Base-by-base conservation (phyloP, 2,113 vertebrate genomes). In the Alethe castanea region DNA sequence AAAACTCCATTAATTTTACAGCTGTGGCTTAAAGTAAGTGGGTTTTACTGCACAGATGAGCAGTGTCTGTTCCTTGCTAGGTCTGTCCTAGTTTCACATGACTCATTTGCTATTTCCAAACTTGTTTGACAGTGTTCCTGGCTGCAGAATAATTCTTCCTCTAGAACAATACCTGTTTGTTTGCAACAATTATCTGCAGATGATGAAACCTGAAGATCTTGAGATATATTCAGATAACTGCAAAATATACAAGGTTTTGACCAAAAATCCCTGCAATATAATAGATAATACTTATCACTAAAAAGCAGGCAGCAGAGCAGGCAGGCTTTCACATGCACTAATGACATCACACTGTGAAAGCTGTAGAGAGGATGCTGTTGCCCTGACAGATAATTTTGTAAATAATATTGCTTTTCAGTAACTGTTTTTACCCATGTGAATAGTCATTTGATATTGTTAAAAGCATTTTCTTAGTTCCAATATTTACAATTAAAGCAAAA, bases 221-320 rank as follows among this genome's bases (percentile, higher is more conserved):
- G 73, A 89, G 95, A 81, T 76, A 76, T 11, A 44, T 52, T 91
- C 59, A 86, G 59, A 85, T 95, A 91, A 81, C 64, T 74, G 42
- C 18, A 80, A 85, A 92, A 93, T 44, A 81, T 14, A 81, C 35
- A 71, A 52, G 22, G 4, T 22, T 81, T 60, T 88, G 73, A 79
- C 88, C 50, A 89, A 83, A 96, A 90, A 71, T 50, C 54, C 52
- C 67, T 90, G 90, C 53, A 93, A 86, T 91, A 70, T 67, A 90
- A 86, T 52, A 95, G 90, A 91, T 95, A 96, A 90, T 44, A 95
- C 71, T 96, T 95, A 96, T 96, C 92, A 76, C 86, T 89, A 62
- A 90, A 93, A 95, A 81, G 50, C 95, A 96, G 95, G 38, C 70
- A 89, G 70, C 56, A 65, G 72, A 96, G 85, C 77, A 95, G 73